phyloP scores from a whole-genome alignment of 2,888 invertebrate species.

The Rhagium mordax region DNA sequence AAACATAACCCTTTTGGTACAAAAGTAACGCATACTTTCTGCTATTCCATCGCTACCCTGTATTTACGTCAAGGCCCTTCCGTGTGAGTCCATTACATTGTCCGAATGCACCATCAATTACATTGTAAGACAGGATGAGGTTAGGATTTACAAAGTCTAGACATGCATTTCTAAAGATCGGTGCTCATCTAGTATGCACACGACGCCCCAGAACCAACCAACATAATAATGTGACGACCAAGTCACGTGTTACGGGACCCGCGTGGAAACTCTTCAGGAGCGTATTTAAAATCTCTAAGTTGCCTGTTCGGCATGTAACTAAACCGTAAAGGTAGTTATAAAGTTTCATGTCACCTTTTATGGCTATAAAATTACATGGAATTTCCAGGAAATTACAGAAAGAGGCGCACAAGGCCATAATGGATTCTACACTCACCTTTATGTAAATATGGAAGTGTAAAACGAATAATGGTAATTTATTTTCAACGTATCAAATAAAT shows the following conservation, averaged over 20 bases:
- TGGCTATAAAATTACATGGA: neutral
- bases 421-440: neutral
- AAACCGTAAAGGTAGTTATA: neutral
- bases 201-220: slow-evolving; percentile 8
- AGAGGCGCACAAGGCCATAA: neutral
- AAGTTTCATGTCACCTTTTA: neutral
- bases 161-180: slow-evolving; percentile 27
- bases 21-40: no score
- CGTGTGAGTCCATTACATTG: neutral
- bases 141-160: slow-evolving; percentile 31
- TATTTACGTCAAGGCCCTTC: neutral
- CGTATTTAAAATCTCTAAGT: neutral
- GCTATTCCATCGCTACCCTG: neutral
- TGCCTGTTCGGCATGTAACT: neutral
- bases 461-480: no score
- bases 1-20: no score
- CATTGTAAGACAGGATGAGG: slow-evolving; percentile 9
- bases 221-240: slow-evolving; percentile 28
- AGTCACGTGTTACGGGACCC: slow-evolving; percentile 16
- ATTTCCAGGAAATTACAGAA: neutral
- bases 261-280: neutral
- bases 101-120: slow-evolving; percentile 11
- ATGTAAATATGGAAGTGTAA: neutral
- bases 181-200: slow-evolving; percentile 33
- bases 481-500: no score